Base-by-base conservation (phyloP, 1,140 invertebrate genomes). In the Drosophila azteca region DNA sequence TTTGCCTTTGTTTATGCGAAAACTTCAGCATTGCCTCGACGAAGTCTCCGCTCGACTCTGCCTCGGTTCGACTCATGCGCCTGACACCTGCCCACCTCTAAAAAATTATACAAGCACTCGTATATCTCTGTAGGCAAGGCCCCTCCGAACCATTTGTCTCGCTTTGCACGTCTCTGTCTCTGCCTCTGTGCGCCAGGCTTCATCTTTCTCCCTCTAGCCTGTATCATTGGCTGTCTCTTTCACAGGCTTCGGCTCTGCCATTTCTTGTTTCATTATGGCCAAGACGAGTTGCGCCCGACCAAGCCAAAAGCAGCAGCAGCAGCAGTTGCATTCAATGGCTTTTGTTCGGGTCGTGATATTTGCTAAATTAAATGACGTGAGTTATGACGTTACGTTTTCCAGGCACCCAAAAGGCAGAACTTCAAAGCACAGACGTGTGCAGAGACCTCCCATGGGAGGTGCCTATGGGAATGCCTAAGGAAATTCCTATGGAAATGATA, bases 271-370 rank as follows among this genome's bases (percentile, higher is more conserved):
- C 82, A 88, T 85, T 85, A 85, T 61, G 77, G 55, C 68, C 48
- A 49, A 63, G 58, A 57, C 58, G 45, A 45, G 45, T 35, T 58
- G n/a, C n/a, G 49, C 45, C 54, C 58, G 45, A 87, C n/a, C 68
- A 77, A 60, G 53, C 46, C 35, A 41, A 39, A 39, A 45, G 45
- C 43, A 20, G 17, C 24, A 55, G 55, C 17, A 77, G 72, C 84
- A 89, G 87, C 87, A 90, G 84, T 90, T 90, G 88, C 77, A 77
- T 79, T 75, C 74, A 90, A 90, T 90, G 75, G 88, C 88, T 90
- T 90, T 90, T 90, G 88, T 84, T 88, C 67, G 80, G 71, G 69
- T 90, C 88, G 88, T 90, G 88, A 90, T 90, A 90, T 90, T 90
- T 85, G 79, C 77, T 77, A 76, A 90, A 90, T 90, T 90, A 90